A percentile compares a stretch with the other conserved stretches of the same genome.
Conservation (phyloP, 2,113 vertebrate species). For the Electrona antarctica region DNA sequence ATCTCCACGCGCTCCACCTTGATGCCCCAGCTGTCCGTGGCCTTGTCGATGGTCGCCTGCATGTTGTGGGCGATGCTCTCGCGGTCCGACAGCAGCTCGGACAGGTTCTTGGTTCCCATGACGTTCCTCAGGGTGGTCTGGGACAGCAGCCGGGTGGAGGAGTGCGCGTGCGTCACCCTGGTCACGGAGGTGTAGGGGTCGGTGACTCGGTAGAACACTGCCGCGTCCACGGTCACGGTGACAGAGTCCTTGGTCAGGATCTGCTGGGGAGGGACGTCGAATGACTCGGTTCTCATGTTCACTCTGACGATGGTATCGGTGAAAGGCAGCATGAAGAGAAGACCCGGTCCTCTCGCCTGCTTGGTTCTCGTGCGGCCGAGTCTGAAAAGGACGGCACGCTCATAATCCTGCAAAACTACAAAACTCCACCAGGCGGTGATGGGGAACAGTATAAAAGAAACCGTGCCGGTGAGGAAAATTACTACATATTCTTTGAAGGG, state of each 20-base stretch:
- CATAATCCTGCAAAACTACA: too few relatives aligned
- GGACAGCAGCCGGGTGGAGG: conserved; percentile 82
- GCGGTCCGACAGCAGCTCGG: conserved; percentile 84
- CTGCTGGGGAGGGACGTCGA: conserved; percentile 93
- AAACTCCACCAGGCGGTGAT: too few relatives aligned
- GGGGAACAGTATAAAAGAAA: too few relatives aligned
- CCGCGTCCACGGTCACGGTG: conserved; percentile 85
- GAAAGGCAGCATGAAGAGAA: conserved; percentile 92
- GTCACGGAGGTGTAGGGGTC: conserved; percentile 84
- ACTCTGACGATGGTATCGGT: conserved; percentile 91
- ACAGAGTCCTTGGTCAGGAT: conserved; percentile 88
- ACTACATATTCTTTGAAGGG: too few relatives aligned
- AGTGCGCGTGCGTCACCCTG: conserved; percentile 80
- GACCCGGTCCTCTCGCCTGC: conserved; percentile 71
- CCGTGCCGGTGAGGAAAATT: too few relatives aligned
- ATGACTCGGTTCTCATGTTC: conserved; percentile 92
- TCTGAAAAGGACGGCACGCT: too few relatives aligned
- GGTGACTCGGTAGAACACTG: conserved; percentile 84
- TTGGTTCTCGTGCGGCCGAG: too few relatives aligned
- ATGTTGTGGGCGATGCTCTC: conserved; percentile 85
- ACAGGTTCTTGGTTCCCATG: conserved; percentile 85
- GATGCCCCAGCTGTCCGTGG: conserved; percentile 85
- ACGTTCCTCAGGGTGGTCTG: conserved; percentile 88
- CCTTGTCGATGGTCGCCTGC: conserved; percentile 82
- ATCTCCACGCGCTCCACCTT: conserved; percentile 87